These are phyloP conservation scores for Eira barbara DNA, from an alignment of 2,113 vertebrate genomes.

Conservation along the genomic window DNA sequence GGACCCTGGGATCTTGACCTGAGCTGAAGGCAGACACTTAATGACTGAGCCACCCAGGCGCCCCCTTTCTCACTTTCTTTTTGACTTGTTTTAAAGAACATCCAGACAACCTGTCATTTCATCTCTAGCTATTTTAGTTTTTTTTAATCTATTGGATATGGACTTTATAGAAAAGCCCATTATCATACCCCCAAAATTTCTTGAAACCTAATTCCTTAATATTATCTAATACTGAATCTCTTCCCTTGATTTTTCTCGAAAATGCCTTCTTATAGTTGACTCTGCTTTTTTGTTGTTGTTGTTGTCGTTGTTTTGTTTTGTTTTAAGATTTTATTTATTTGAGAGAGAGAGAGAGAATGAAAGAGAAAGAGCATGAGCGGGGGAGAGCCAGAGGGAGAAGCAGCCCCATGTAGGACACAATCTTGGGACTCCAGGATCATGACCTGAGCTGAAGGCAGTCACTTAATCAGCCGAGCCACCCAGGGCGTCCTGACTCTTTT, in stretches of 20 bases:
- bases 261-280: neutral
- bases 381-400: too few relatives aligned
- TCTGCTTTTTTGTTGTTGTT: neutral
- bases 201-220: neutral
- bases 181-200: neutral
- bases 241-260: neutral
- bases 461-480: too few relatives aligned
- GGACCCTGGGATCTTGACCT: too few relatives aligned
- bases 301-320: too few relatives aligned
- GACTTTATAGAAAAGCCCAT: neutral
- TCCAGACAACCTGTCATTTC: neutral
- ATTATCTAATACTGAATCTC: neutral
- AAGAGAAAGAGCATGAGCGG: too few relatives aligned
- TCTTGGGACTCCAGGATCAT: too few relatives aligned
- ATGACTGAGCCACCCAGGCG: too few relatives aligned
- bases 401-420: fast-evolving
- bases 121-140: neutral
- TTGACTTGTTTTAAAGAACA: neutral
- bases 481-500: neutral
- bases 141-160: neutral
- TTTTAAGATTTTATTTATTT: too few relatives aligned
- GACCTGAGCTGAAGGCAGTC: too few relatives aligned
- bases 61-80: neutral
- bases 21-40: too few relatives aligned
- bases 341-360: too few relatives aligned